A percentile compares a stretch with the other conserved stretches of the same genome.
Evolutionary conservation across 2,797 vertebrate species (phyloP).

Genomic region (Octomys mimax): DNA sequence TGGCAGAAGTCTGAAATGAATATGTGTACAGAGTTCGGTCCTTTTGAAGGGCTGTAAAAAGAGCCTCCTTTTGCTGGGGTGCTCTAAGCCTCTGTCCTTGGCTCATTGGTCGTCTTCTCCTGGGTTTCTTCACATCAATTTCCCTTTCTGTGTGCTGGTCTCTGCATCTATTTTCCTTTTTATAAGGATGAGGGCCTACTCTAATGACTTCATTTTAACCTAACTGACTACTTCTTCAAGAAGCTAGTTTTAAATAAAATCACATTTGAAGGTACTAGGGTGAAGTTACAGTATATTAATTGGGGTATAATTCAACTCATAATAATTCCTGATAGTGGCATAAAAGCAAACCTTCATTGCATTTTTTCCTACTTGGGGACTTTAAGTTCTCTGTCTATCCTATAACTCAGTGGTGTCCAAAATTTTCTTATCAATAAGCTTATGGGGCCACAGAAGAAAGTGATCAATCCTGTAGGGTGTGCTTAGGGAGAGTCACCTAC

Average conservation of each 20-base stretch:
- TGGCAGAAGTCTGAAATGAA: slow-evolving; percentile 7
- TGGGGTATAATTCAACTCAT: background rate
- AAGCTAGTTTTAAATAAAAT: slow-evolving; percentile 24
- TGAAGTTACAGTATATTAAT: background rate
- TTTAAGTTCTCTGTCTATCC: background rate
- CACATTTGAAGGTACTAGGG: background rate
- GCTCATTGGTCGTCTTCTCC: background rate
- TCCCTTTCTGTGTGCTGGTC: background rate
- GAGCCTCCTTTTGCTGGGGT: background rate
- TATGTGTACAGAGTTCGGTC: background rate
- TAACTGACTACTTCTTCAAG: slow-evolving; percentile 7
- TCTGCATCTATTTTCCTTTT: slow-evolving; percentile 26
- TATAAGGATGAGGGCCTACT: slow-evolving; percentile 8
- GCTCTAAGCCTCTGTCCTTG: background rate
- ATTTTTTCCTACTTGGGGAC: background rate
- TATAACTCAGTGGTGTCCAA: too few relatives aligned
- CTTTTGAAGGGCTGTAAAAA: background rate
- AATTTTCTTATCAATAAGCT: too few relatives aligned
- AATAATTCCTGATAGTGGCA: background rate
- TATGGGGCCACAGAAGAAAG: too few relatives aligned
- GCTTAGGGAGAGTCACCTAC: too few relatives aligned
- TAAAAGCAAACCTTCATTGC: slow-evolving; percentile 39
- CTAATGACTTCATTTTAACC: slow-evolving; percentile 21
- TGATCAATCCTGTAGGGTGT: too few relatives aligned
- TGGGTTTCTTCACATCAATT: slow-evolving; percentile 30